Base-by-base conservation (phyloP, 1,140 invertebrate species). In the Leptopilina clavipes region DNA sequence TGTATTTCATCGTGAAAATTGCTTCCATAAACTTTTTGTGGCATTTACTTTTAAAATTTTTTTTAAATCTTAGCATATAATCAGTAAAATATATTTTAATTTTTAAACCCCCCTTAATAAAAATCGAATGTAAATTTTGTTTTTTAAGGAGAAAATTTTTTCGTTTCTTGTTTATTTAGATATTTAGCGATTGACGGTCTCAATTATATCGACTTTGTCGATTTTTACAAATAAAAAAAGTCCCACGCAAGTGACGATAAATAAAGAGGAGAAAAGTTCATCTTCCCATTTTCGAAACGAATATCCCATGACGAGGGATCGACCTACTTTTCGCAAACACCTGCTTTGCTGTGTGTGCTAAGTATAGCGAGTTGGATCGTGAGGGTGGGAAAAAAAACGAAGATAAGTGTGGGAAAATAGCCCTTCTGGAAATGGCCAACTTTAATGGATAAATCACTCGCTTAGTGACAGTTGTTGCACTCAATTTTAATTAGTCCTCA, bases 381-480 rank as follows among this genome's bases (percentile, higher is more conserved):
- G 5, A 12, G 8, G 11, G 19, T 12, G 8, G 52, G 9, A 10
- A 59, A 12, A 59, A 59, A 2, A 59, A 22, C 18, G 56, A 59
- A 59, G 19, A 59, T 59, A 22, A 59, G 11, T 59, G 19, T 59
- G 56, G 19, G 11, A 59, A 59, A 59, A 59, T 10, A 25, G 56
- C 19, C 10, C 19, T 22, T 25, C 56, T 59, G 9, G 10, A 25
- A 25, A 59, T 25, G 56, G 19, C 56, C 56, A 59, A 59, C 18
- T 59, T 59, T 19, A 59, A 11, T 11, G 56, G 19, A 59, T 59
- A 19, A 59, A 59, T 59, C 56, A 25, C 3, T 59, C 56, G 11
- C 19, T 59, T 59, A 59, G 56, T 59, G 56, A 59, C 56, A 59
- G 22, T 59, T 19, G 19, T 59, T 59, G 22, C 10, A 59, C 19